Evolutionary conservation across 2,113 vertebrate species (phyloP).

Genomic region (Heterochromis multidens): DNA sequence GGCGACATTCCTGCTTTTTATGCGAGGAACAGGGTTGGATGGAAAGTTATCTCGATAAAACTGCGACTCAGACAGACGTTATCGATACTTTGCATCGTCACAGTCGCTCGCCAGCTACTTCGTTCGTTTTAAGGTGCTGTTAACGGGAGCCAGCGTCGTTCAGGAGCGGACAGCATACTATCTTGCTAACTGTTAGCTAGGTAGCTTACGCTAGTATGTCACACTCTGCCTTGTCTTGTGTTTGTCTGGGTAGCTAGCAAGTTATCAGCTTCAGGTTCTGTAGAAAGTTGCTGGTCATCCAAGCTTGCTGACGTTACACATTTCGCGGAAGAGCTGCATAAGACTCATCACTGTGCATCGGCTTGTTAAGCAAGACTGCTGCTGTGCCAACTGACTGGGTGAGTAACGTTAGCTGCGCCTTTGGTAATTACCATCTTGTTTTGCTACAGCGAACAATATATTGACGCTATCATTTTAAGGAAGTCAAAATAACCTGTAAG

Average conservation of each 20-base stretch:
- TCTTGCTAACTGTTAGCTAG: constrained; percentile 60
- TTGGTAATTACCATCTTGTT: background rate
- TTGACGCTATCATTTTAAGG: background rate
- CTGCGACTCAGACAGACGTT: background rate
- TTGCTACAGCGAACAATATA: background rate
- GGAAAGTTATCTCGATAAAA: constrained; percentile 63
- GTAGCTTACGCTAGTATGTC: constrained; percentile 62
- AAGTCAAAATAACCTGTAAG: background rate
- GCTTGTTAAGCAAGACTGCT: constrained; percentile 33
- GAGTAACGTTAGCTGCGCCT: constrained; percentile 42
- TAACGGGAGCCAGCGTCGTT: background rate
- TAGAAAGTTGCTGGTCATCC: constrained; percentile 5
- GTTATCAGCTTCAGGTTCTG: constrained; percentile 19
- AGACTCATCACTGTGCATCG: constrained; percentile 26
- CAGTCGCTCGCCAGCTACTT: background rate
- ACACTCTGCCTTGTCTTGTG: constrained; percentile 31
- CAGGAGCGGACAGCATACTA: constrained; percentile 27
- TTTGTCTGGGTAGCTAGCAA: constrained; percentile 45
- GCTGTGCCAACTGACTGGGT: constrained; percentile 51
- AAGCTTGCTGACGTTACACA: constrained; percentile 16
- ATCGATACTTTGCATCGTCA: background rate
- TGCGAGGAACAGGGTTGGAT: constrained; percentile 45
- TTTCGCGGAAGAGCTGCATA: constrained; percentile 13
- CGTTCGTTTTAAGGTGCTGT: background rate
- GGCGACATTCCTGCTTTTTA: constrained; percentile 66